phyloP scores from a whole-genome alignment of 1,140 invertebrate species.

The Drosophila grimshawi region DNA sequence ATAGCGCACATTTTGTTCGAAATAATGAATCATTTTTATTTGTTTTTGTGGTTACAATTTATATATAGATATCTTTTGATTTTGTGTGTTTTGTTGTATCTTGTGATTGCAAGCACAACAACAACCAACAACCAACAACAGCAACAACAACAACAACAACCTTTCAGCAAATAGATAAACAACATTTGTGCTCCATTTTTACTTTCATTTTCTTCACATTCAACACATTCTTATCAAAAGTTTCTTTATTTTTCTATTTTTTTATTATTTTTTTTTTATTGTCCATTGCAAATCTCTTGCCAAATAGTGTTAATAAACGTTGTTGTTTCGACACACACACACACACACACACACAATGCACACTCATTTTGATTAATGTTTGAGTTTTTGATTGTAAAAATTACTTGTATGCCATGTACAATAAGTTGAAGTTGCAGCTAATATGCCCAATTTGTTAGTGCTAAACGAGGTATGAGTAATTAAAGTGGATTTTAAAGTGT shows the following conservation, averaged over 20 bases:
- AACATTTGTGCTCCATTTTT: neutral
- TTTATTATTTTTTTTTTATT: neutral
- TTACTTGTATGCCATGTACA: constrained; percentile 12
- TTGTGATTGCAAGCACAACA: constrained; percentile 27
- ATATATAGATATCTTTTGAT: no score
- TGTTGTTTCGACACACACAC: constrained; percentile 13
- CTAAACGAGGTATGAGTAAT: no score
- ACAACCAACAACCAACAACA: constrained; percentile 24
- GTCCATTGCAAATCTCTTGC: constrained; percentile 18
- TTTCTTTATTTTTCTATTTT: neutral
- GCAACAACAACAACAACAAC: constrained; percentile 19
- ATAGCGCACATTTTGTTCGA: constrained; percentile 19
- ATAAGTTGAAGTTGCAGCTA: neutral
- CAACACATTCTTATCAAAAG: constrained; percentile 29
- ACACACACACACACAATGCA: neutral
- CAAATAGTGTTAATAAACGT: constrained; percentile 12
- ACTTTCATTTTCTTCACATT: constrained; percentile 19
- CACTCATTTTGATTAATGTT: neutral
- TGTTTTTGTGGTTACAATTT: neutral
- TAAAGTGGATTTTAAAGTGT: no score
- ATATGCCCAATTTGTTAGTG: no score
- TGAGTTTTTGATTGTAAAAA: neutral
- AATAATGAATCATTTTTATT: constrained; percentile 8
- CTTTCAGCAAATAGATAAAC: constrained; percentile 10
- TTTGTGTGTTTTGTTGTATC: constrained; percentile 12